Evolutionary conservation across 2,888 invertebrate genomes (phyloP).

Genomic region (Tiliacea citrago): DNA sequence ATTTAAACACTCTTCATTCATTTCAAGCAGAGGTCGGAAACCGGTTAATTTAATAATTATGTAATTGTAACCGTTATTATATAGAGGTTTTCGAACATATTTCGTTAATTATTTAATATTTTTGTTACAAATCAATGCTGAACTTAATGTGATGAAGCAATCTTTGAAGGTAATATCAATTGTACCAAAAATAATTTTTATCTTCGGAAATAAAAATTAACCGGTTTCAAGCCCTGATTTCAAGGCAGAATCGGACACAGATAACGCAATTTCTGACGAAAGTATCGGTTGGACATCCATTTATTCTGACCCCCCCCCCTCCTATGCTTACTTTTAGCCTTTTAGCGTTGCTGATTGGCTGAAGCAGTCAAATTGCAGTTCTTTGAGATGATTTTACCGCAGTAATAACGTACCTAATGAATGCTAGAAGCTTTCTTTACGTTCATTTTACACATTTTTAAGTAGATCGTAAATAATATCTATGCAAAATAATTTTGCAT

Average conservation of each 20-base stretch:
- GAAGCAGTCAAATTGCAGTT: conserved; percentile 24
- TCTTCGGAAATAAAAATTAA: too few species aligned
- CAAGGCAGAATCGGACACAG: conserved; percentile 14
- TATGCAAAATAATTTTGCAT: conserved; percentile 31
- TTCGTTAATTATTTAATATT: too few species aligned
- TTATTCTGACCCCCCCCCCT: conserved; percentile 19
- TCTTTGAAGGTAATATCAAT: too few species aligned
- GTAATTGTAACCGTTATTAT: too few species aligned
- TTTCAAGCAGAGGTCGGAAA: too few species aligned
- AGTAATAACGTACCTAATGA: conserved; percentile 26
- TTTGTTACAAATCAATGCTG: too few species aligned
- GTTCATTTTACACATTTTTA: conserved; percentile 15
- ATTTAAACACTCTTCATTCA: conserved; percentile 21
- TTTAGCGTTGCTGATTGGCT: conserved; percentile 31
- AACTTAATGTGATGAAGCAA: too few species aligned
- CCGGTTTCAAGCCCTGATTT: too few species aligned
- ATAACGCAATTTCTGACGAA: conserved; percentile 29
- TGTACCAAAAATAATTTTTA: too few species aligned
- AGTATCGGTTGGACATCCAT: conserved; percentile 22
- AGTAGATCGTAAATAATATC: conserved; percentile 20
- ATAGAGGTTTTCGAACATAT: too few species aligned
- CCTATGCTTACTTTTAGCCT: conserved; percentile 16
- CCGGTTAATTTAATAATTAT: too few species aligned
- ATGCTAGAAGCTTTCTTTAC: neutral
- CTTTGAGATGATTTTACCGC: conserved; percentile 36